Base-by-base conservation (phyloP, 2,888 invertebrate genomes). In the Lathronympha strigana region DNA sequence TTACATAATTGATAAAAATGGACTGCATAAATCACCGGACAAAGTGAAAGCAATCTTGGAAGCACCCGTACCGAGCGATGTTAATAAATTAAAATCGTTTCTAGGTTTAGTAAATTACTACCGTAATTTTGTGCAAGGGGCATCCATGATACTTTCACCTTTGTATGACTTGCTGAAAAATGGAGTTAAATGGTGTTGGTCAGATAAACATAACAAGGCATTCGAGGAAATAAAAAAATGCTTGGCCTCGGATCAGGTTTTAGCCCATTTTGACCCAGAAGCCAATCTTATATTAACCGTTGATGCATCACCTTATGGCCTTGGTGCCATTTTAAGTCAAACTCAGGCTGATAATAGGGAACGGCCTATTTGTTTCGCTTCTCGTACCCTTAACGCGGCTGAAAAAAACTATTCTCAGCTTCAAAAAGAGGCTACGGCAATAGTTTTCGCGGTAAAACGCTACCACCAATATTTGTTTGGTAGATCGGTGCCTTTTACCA, bases 341-440 rank as follows among this genome's bases (percentile, higher is more conserved):
- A 47, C 69, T 0, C 67, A 49, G 2, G 9, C 11, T 0, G 61
- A 70, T 13, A 63, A 58, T 2, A 11, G 23, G 8, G 71, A 74
- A 55, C 66, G 67, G 9, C 73, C 74, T 0, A 54, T 75, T 0
- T 70, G 72, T 0, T 75, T 55, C 36, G 75, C 73, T 0, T 77
- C 76, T 0, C 67, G 76, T 0, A 71, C 73, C 0, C 50, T 76
- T 0, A 68, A 64, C 6, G 2, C 67, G 0, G 72, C 73, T 0
- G 73, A 74, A 55, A 74, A 67, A 45, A 47, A 51, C 0, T 73
- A 70, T 45, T 25, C 50, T 47, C 66, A 66, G 33, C 66, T 69
- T 47, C 31, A 31, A 31, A 31, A 31, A 31, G 31, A 31, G 9
- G 31, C 31, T 1, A 31, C 31, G 1, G 9, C 8, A 8, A 8